These are phyloP conservation scores for Lampris incognitus DNA, from an alignment of 2,113 vertebrate genomes.

Conservation along the genomic window DNA sequence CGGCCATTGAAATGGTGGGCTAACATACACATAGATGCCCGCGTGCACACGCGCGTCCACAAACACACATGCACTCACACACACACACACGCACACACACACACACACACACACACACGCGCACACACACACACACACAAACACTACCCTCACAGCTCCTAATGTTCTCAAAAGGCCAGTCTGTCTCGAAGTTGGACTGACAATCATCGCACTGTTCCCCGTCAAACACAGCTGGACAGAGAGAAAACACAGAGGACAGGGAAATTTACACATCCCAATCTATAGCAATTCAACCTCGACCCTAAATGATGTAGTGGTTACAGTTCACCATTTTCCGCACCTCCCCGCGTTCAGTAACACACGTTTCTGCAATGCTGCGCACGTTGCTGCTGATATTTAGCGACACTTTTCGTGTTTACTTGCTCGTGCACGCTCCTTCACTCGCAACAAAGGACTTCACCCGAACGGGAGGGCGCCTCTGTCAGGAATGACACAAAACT, in stretches of 20 bases:
- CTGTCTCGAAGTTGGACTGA: slow-evolving; percentile 76
- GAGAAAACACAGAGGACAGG: slow-evolving; percentile 60
- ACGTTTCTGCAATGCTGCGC: no score
- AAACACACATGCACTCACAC: background rate
- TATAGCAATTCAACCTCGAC: slow-evolving; percentile 44
- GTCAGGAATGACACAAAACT: background rate
- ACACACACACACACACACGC: slow-evolving; percentile 17
- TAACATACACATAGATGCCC: slow-evolving; percentile 44
- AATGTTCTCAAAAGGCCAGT: slow-evolving; percentile 77
- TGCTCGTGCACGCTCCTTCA: background rate
- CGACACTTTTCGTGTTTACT: no score
- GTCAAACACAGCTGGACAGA: slow-evolving; percentile 79
- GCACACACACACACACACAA: slow-evolving; percentile 32
- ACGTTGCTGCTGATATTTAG: no score
- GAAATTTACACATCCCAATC: slow-evolving; percentile 61
- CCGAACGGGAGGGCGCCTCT: background rate
- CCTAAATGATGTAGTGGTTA: slow-evolving; percentile 7
- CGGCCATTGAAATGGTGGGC: slow-evolving; percentile 73
- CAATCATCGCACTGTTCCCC: slow-evolving; percentile 80
- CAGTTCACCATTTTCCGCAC: background rate
- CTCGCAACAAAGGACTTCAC: no score
- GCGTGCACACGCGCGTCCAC: slow-evolving; percentile 3
- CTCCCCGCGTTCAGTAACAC: no score
- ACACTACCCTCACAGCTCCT: slow-evolving; percentile 49
- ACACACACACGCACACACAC: slow-evolving; percentile 16